Conservation (phyloP, 2,797 vertebrate species). For the Muscicapa striata region DNA sequence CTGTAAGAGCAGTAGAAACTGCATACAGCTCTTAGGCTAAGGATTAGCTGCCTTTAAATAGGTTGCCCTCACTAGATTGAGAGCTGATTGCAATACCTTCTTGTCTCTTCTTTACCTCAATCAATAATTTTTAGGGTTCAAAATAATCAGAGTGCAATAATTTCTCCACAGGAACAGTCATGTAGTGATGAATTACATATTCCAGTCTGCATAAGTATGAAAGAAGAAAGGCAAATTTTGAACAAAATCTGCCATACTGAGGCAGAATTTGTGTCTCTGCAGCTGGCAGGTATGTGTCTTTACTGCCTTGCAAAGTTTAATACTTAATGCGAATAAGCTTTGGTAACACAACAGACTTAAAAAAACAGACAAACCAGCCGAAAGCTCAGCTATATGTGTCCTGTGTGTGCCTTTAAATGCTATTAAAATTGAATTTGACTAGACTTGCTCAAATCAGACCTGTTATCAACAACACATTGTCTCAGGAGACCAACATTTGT, state of each 20-base stretch:
- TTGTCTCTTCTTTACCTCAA: slow-evolving; percentile 35
- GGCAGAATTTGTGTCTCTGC: neutral
- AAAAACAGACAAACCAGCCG: neutral
- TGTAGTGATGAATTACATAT: neutral
- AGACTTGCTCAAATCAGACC: slow-evolving; percentile 52
- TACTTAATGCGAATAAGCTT: slow-evolving; percentile 13
- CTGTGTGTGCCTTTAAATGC: slow-evolving; percentile 42
- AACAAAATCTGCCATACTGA: neutral
- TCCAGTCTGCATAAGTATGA: neutral
- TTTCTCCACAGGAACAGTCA: neutral
- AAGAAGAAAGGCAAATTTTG: slow-evolving; percentile 21
- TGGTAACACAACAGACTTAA: neutral
- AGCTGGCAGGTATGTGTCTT: neutral
- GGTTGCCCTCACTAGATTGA: neutral
- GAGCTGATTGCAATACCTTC: slow-evolving; percentile 30
- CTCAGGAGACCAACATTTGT: slow-evolving; percentile 64
- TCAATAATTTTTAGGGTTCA: slow-evolving; percentile 51
- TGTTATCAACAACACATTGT: slow-evolving; percentile 60
- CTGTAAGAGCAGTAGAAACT: neutral
- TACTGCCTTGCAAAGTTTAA: neutral
- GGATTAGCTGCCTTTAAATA: slow-evolving; percentile 45
- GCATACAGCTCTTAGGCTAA: neutral
- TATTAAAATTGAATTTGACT: slow-evolving; percentile 64
- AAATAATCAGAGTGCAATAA: slow-evolving; percentile 45
- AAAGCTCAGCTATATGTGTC: neutral